phyloP scores from a whole-genome alignment of 2,888 invertebrate species.

The Ormyrus pomaceus region DNA sequence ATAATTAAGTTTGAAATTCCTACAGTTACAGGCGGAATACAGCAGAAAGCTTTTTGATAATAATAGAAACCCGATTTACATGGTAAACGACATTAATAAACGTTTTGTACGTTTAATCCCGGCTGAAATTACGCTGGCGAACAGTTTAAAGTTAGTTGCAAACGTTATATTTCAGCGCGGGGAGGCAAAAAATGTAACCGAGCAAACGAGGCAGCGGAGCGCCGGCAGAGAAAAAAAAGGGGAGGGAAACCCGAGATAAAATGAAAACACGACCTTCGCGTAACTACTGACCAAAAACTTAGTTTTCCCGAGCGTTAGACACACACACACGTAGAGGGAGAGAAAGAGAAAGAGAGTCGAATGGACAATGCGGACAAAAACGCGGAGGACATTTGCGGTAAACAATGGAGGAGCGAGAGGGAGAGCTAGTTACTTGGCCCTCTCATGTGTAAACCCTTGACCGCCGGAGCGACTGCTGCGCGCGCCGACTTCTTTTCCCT shows the following conservation, averaged over 20 bases:
- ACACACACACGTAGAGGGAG: not conserved
- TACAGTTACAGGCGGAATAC: too few relatives aligned
- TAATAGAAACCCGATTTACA: too few relatives aligned
- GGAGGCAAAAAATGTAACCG: not conserved
- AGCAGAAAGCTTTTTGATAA: too few relatives aligned
- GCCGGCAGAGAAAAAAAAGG: not conserved
- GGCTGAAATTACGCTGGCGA: not conserved
- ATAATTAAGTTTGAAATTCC: too few relatives aligned
- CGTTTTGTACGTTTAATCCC: too few relatives aligned
- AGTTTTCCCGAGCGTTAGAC: slow-evolving; percentile 9
- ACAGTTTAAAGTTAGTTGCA: not conserved
- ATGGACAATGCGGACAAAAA: slow-evolving; percentile 5
- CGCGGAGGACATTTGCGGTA: slow-evolving; percentile 36
- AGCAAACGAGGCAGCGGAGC: not conserved
- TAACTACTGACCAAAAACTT: slow-evolving; percentile 36
- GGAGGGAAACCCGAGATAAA: slow-evolving; percentile 32
- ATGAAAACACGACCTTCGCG: slow-evolving; percentile 15
- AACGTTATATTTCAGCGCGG: not conserved
- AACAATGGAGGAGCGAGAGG: slow-evolving; percentile 20
- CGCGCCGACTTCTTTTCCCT: too few relatives aligned
- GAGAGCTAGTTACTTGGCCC: not conserved
- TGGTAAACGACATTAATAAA: too few relatives aligned
- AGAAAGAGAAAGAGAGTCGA: not conserved
- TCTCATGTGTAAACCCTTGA: slow-evolving; percentile 7
- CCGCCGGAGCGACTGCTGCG: not conserved